Evolutionary conservation across 2,113 vertebrate species (phyloP), one percentile per base, ranked within the genome.

Genomic region (Pachyramphus minor): DNA sequence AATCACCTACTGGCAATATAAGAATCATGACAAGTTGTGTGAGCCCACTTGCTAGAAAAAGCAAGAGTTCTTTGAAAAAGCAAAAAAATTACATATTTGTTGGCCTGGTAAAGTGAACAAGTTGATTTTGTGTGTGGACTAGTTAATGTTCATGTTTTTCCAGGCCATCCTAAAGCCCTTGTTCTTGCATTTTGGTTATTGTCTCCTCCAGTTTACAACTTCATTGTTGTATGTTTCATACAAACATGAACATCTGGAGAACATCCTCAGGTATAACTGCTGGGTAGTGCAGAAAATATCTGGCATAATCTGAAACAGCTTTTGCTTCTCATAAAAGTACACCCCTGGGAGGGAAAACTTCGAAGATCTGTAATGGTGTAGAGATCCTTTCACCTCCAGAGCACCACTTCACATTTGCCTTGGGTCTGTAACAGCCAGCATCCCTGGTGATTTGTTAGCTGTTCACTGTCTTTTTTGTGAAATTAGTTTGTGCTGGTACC

Each of bases 181-280:
- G 84, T 97, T 96, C 91, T 89, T 90, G 64, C 37, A 82, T 68
- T 84, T 78, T 16, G 30, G 60, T 52, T 86, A 94, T 89, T 91
- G 96, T 96, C 93, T 97, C 84, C 52, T 97, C 96, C 81, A 81
- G 96, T 97, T 98, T 97, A 96, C 92, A 97, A 84, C 94, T 98
- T 98, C 95, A 96, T 97, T 97, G 95, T 83, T 89, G 59, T 35
- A 64, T 74, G 78, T 90, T 94, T 95, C 85, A 72, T 97, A 93
- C 95, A 97, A 97, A 96, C 92, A 92, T 12, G 30, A 95, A 95
- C 97, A 97, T 98, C 97, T 98, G 97, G 97, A 98, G 98, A 96
- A 93, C 96, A 98, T 98, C 97, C 96, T 96, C 96, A 97, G 97
- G 94, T 98, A 93, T 97, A 96, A 96, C 96, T 97, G 96, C 95